A percentile compares a stretch with the other conserved stretches of the same genome.
Evolutionary conservation across 2,797 vertebrate species (phyloP).

Genomic region (Syngnathus rostellatus): DNA sequence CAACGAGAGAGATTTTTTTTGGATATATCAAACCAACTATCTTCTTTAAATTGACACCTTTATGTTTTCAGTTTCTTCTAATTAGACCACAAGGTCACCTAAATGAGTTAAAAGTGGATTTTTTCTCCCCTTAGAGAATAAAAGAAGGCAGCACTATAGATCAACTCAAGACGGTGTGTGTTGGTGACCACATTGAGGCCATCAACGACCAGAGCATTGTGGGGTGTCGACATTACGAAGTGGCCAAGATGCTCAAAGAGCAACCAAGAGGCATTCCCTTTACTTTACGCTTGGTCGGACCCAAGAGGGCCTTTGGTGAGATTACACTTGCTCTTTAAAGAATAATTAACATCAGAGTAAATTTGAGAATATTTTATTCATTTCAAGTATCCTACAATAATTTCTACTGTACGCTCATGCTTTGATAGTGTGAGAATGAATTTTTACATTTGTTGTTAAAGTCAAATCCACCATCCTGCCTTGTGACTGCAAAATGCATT

Average conservation of each 20-base stretch:
- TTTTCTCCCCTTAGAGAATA: constrained; percentile 75
- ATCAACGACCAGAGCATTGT: constrained; percentile 96
- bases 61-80: background rate
- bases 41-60: background rate
- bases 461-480: too few relatives aligned
- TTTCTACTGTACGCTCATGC: too few relatives aligned
- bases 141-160: constrained; percentile 95
- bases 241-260: constrained; percentile 94
- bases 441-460: too few relatives aligned
- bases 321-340: background rate
- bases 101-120: background rate
- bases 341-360: background rate
- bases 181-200: constrained; percentile 97
- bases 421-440: too few relatives aligned
- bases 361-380: too few relatives aligned
- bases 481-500: too few relatives aligned
- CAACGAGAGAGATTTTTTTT: background rate
- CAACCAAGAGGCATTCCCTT: constrained; percentile 81
- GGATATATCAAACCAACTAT: background rate
- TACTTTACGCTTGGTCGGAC: constrained; percentile 86
- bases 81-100: background rate
- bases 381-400: too few relatives aligned
- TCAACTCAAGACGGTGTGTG: constrained; percentile 75
- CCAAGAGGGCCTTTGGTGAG: constrained; percentile 95
- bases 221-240: constrained; percentile 94